phyloP scores from a whole-genome alignment of 1,140 invertebrate species.

The Aphelinus certus region DNA sequence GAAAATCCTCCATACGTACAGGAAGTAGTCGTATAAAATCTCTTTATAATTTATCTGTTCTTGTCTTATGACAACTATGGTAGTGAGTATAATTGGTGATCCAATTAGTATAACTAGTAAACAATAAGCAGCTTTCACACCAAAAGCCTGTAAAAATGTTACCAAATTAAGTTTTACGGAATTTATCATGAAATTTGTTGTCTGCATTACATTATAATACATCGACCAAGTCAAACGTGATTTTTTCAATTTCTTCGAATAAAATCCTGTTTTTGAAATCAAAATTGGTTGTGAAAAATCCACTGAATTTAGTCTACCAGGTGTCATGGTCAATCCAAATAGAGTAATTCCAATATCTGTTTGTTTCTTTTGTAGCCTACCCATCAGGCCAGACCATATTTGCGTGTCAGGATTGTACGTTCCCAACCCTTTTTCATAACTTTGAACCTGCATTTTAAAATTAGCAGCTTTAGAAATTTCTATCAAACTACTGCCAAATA shows the following conservation, averaged over 20 bases:
- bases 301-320: background rate
- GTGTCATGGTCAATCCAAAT: background rate
- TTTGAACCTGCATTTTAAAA: background rate
- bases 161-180: no score
- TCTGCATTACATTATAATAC: no score
- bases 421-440: background rate
- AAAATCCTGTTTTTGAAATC: background rate
- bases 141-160: no score
- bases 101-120: no score
- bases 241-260: background rate
- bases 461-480: background rate
- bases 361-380: background rate
- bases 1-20: no score
- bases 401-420: background rate
- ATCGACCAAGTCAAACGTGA: no score
- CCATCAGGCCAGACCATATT: background rate
- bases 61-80: no score
- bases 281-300: constrained; percentile 3
- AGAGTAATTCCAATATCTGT: background rate
- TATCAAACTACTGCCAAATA: background rate
- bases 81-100: no score
- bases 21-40: no score
- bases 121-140: no score
- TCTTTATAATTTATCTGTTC: no score
- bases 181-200: no score